Evolutionary conservation across 2,888 invertebrate genomes (phyloP), one percentile per base, ranked within the genome.

Genomic region (Deilephila porcellus): DNA sequence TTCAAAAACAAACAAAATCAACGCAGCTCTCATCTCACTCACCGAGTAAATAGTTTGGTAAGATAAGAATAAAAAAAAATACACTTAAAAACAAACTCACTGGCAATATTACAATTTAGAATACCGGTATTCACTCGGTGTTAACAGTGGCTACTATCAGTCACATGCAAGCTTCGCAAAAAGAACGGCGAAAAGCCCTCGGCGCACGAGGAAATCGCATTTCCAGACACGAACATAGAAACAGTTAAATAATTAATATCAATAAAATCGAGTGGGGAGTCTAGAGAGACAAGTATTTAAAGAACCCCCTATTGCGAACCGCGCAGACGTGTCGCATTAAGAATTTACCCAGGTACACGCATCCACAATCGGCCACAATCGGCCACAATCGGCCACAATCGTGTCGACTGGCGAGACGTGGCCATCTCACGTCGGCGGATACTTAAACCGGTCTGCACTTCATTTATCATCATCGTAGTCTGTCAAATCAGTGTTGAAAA

Each of bases 101-200:
- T n/a, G 56, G n/a, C n/a, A n/a, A n/a, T 56, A 56, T 56, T n/a
- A 56, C n/a, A 56, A n/a, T 56, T n/a, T 1, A 19, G n/a, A 56
- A 56, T 56, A 64, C 37, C n/a, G 14, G 45, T 67, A 67, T 67
- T 67, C 67, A 52, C 67, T 67, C 67, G 52, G 67, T 67, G 67
- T 52, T 45, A 20, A 14, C 25, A 64, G 20, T 14, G 20, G 37
- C 7, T n/a, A 37, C 25, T 52, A 25, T 52, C 67, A 67, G 45
- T 67, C 25, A 67, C 67, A 67, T 67, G 67, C 67, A 67, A 67
- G 52, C 52, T 14, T 37, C 52, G 67, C 45, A 17, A 52, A 45
- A 20, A 17, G 25, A 45, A 67, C 52, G 67, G 25, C 25, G 45
- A 45, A 25, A 45, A 29, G 25, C 45, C 17, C 37, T 14, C 25